These are phyloP conservation scores for Tribolium castaneum DNA, from an alignment of 1,140 invertebrate species.

Conservation along the genomic window DNA sequence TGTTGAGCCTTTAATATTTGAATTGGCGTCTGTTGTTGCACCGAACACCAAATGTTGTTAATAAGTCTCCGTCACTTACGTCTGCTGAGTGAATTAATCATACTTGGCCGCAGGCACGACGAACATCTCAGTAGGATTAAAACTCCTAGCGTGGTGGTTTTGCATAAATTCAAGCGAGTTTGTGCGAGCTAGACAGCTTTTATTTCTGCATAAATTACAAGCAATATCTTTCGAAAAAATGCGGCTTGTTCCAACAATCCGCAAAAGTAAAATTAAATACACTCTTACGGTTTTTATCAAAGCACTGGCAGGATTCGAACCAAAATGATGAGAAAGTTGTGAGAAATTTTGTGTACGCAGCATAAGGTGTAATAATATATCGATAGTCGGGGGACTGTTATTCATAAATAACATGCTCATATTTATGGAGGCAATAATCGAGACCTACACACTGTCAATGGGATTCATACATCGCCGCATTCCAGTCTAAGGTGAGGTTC, in stretches of 20 bases:
- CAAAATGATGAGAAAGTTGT: not conserved
- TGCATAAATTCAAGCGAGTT: constrained; percentile 30
- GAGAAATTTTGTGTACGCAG: not conserved
- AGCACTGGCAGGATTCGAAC: not conserved
- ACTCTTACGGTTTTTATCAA: not conserved
- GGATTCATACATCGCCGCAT: constrained; percentile 44
- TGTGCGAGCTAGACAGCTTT: not conserved
- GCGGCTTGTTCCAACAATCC: not conserved
- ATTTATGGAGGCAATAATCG: constrained; percentile 49
- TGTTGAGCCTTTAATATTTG: constrained; percentile 34
- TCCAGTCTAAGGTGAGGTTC: constrained; percentile 40
- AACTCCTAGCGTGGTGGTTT: constrained; percentile 27
- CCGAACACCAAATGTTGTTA: constrained; percentile 40
- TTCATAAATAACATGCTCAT: constrained; percentile 42
- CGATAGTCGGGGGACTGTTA: not conserved
- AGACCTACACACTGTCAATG: constrained; percentile 50
- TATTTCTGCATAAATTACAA: constrained; percentile 25
- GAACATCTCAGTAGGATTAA: constrained; percentile 28
- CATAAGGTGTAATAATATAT: not conserved
- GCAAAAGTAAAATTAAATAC: not conserved
- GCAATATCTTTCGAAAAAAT: not conserved
- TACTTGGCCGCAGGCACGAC: constrained; percentile 35
- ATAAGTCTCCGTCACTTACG: constrained; percentile 39
- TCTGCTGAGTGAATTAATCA: constrained; percentile 38
- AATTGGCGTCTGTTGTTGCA: constrained; percentile 37